A percentile compares a stretch with the other conserved stretches of the same genome.
phyloP scores from a whole-genome alignment of 2,113 vertebrate species.

The Strix uralensis region DNA sequence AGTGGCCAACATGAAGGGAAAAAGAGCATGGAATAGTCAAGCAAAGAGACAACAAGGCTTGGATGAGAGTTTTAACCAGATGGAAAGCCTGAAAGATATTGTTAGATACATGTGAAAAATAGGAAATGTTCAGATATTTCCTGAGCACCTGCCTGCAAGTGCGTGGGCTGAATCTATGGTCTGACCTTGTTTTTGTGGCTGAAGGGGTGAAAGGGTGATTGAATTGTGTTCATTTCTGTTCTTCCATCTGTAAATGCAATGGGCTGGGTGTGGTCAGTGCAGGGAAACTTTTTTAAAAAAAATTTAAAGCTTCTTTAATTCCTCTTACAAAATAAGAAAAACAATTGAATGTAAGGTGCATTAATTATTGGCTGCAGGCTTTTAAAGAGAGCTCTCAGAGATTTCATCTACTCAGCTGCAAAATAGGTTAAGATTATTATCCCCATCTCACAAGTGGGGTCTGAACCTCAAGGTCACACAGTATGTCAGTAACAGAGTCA shows the following conservation, averaged over 20 bases:
- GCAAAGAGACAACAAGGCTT: not conserved
- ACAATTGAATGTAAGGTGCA: not conserved
- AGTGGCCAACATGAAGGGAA: not conserved
- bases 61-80: not conserved
- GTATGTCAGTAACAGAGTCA: not conserved
- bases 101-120: not conserved
- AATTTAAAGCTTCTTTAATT: not conserved
- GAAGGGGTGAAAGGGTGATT: not conserved
- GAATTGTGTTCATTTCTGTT: not conserved
- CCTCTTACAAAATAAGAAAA: not conserved
- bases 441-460: not conserved
- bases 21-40: not conserved
- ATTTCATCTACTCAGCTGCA: not conserved
- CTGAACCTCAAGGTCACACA: constrained; percentile 11
- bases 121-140: not conserved
- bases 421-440: not conserved
- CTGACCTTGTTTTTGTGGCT: not conserved
- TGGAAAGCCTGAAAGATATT: not conserved
- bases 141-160: not conserved
- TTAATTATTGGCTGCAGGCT: not conserved
- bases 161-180: accelerated
- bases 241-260: not conserved
- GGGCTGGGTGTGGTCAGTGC: not conserved
- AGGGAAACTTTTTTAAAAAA: accelerated
- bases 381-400: not conserved